Conservation (phyloP, 2,888 invertebrate genomes). For the Drosophila borborema region DNA sequence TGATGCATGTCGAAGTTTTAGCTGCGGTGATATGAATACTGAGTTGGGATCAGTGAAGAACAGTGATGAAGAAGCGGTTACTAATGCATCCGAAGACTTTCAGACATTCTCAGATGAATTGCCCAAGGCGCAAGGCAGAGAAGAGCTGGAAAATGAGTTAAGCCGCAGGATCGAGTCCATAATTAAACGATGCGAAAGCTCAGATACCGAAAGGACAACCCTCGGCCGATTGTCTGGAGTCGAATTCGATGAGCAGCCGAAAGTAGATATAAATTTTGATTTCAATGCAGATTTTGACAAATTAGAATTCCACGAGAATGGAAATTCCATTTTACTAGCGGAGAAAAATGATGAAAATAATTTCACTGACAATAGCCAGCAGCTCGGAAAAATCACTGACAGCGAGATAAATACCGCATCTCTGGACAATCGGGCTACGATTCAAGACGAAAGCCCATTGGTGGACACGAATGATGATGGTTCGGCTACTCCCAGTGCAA, state of each 20-base stretch:
- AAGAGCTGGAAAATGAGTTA: neutral
- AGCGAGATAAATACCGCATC: no score
- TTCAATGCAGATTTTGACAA: neutral
- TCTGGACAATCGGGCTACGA: neutral
- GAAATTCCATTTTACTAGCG: neutral
- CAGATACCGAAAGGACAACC: neutral
- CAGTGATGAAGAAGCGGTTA: neutral
- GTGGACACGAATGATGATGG: no score
- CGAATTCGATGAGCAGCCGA: neutral
- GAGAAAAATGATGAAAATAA: neutral
- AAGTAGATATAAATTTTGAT: neutral
- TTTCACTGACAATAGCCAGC: neutral
- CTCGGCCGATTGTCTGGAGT: neutral
- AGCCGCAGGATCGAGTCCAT: neutral
- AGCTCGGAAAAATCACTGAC: neutral
- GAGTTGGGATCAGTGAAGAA: no score
- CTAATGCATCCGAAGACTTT: neutral
- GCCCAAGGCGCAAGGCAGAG: neutral
- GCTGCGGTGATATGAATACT: neutral
- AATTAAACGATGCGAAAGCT: neutral
- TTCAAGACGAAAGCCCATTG: neutral
- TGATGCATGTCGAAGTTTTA: neutral
- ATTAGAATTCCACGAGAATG: no score
- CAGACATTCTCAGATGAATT: neutral
- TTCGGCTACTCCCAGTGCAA: neutral